phyloP scores from a whole-genome alignment of 2,113 vertebrate species.

The Hystrix cristata region DNA sequence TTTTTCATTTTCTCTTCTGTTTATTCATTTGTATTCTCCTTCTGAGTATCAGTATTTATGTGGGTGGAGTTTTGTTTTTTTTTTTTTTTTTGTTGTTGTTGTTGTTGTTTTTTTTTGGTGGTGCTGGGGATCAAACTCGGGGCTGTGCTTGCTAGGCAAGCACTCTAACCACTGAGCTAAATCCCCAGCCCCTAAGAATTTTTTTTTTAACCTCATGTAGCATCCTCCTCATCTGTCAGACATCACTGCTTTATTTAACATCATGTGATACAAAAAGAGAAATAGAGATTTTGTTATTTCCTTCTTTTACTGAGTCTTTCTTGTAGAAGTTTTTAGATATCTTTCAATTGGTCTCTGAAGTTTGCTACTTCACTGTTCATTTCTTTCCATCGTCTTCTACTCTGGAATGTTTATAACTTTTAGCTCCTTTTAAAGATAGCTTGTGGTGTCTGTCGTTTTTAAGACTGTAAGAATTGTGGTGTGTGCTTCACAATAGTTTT shows the following conservation, averaged over 20 bases:
- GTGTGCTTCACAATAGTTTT: not conserved
- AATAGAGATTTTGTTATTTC: not conserved
- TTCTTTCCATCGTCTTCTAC: not conserved
- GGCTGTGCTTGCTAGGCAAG: no score
- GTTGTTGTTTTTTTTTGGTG: no score
- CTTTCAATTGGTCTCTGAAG: not conserved
- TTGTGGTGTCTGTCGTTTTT: not conserved
- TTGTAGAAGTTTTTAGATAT: not conserved
- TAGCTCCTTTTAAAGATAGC: not conserved
- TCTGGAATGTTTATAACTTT: not conserved
- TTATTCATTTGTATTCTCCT: not conserved
- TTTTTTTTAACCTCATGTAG: not conserved
- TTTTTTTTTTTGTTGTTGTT: no score
- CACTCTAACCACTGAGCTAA: no score
- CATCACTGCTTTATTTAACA: not conserved
- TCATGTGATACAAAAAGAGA: not conserved
- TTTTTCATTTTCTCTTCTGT: not conserved
- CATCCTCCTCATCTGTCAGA: not conserved
- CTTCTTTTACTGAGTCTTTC: not conserved
- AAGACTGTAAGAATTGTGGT: not conserved
- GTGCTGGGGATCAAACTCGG: no score
- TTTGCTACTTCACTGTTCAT: not conserved
- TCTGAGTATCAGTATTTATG: not conserved
- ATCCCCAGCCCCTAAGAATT: not conserved
- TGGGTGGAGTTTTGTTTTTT: not conserved